Evolutionary conservation across 2,888 invertebrate genomes (phyloP), one percentile per base, ranked within the genome.

Genomic region (Theretra japonica): DNA sequence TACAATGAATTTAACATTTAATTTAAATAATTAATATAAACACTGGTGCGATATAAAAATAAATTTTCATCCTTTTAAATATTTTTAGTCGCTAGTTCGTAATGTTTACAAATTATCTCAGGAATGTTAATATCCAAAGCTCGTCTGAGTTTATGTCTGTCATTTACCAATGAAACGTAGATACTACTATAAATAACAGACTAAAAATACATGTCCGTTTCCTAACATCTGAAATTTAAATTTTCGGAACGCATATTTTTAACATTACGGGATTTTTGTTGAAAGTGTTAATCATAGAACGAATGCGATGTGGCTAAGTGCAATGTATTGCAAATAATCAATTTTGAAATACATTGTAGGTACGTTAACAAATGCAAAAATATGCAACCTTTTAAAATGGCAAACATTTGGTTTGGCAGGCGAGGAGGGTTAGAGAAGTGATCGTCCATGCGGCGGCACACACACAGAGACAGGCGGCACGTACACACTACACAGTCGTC

Each of bases 361-460:
- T 41, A 41, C n/a, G 15, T 23, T 65, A 15, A 23, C 6, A 48
- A 65, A 41, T 65, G 65, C 65, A 65, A 65, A 48, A 65, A 48
- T 65, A 48, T 65, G 65, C 65, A 65, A 65, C 65, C 41, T 65
- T 65, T 48, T 41, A 65, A 65, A 65, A 65, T 65, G 65, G 48
- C 65, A 65, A 65, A 65, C 65, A 15, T 62, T 41, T 11, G 62
- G 33, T 62, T 41, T 21, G 62, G 33, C 33, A 62, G 19, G 41
- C 62, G 62, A 41, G 41, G 56, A 56, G 50, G 19, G 70, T 33
- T 70, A 62, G 56, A 56, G 21, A 21, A 65, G 62, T 23, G 33
- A 53, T 62, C 70, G 65, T 23, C 30, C 23, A 68, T 53, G 28
- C 56, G 25, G 41, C 15, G 15, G 41, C 41, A 41, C 41, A 41